Evolutionary conservation across 2,888 invertebrate genomes (phyloP), one percentile per base, ranked within the genome.

Genomic region (Vesta saturnalis): DNA sequence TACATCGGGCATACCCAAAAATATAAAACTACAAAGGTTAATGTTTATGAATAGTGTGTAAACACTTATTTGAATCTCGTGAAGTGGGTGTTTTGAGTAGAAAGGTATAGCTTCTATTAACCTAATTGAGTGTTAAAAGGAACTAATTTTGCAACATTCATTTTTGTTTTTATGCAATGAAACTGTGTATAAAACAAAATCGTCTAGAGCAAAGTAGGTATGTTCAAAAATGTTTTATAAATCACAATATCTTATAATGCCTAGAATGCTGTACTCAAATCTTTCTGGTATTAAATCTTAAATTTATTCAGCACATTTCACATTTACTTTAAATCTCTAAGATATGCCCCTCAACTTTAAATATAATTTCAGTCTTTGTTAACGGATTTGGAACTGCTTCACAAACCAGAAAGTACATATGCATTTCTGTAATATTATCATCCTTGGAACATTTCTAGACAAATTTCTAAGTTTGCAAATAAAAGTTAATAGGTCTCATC

Each of bases 231-330:
- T n/a, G n/a, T n/a, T n/a, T n/a, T n/a, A n/a, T n/a, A n/a, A 39
- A 39, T 39, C 8, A 3, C n/a, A 6, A 39, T n/a, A 39, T 39
- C 39, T 39, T 8, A 12, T 39, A n/a, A 39, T 39, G 8, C n/a
- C 8, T 39, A n/a, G 39, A 39, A 39, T 39, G n/a, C 8, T 39
- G 39, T 8, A n/a, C n/a, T 39, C 39, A 39, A 39, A 39, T n/a
- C 12, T n/a, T 8, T 39, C n/a, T 39, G 8, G 39, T 39, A 39
- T 39, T n/a, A 39, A 39, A 39, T 39, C 39, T 39, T 39, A n/a
- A 39, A 39, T 39, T 39, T 39, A 39, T 39, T n/a, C 39, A 39
- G 39, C 39, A 39, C 39, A n/a, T 39, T n/a, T 39, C 39, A n/a
- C 8, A 39, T 39, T 39, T 39, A 39, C 39, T 39, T 39, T 39